A percentile compares a stretch with the other conserved stretches of the same genome.
These are phyloP conservation scores for Peromyscus leucopus DNA, from an alignment of 2,113 vertebrate genomes.

Conservation along the genomic window DNA sequence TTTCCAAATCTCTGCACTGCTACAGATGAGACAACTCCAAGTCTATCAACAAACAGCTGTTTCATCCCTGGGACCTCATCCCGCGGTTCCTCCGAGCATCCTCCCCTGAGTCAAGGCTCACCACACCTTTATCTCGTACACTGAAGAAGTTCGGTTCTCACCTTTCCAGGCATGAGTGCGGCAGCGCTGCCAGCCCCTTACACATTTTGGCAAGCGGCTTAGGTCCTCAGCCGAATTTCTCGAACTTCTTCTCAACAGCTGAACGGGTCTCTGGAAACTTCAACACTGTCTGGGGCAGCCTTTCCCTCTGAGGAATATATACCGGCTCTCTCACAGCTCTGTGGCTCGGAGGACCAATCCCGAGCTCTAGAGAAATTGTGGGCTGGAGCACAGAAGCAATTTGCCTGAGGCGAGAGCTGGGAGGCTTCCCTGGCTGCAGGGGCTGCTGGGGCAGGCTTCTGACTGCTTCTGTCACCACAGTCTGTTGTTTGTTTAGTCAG, in stretches of 20 bases:
- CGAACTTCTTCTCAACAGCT: conserved; percentile 6
- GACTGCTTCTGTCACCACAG: neutral
- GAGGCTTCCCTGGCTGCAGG: neutral
- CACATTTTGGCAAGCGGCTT: conserved; percentile 79
- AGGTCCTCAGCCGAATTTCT: conserved; percentile 27
- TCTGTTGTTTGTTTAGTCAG: neutral
- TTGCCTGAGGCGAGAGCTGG: neutral
- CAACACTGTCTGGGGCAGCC: neutral
- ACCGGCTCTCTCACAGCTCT: conserved; percentile 60
- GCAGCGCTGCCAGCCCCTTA: conserved; percentile 84
- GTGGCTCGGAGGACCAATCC: conserved; percentile 64
- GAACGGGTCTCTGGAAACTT: conserved; percentile 33
- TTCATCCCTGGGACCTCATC: neutral
- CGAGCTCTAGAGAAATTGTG: neutral
- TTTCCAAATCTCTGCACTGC: neutral
- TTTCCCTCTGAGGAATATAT: conserved; percentile 63
- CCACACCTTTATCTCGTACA: neutral
- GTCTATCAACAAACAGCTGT: neutral
- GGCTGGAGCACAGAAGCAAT: neutral
- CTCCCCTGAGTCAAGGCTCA: neutral
- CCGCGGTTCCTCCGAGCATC: neutral
- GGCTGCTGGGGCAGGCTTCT: neutral
- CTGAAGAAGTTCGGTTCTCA: conserved; percentile 63
- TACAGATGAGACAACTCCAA: neutral
- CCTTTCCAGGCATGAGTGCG: conserved; percentile 86